A percentile compares a stretch with the other conserved stretches of the same genome.
Conservation (phyloP, 2,797 vertebrate species). For the Aplochiton taeniatus region DNA sequence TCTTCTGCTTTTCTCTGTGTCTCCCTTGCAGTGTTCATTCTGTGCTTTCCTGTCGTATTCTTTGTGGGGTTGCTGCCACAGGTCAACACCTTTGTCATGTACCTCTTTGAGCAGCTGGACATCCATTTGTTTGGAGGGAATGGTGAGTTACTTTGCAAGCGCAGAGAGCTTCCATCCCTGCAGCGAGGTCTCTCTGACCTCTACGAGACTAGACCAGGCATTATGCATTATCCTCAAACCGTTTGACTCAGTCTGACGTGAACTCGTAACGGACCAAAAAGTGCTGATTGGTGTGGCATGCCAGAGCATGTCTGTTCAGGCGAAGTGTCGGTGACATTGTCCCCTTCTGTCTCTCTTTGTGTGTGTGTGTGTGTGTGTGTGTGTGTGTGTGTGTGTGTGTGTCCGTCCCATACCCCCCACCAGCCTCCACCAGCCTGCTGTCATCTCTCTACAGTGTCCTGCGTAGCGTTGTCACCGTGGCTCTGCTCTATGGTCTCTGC, state of each 20-base stretch:
- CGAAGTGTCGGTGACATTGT: neutral
- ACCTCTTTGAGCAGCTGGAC: conserved; percentile 97
- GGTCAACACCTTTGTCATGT: conserved; percentile 99
- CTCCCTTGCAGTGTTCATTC: conserved; percentile 87
- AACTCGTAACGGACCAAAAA: neutral
- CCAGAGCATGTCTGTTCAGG: neutral
- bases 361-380: conserved; percentile 11
- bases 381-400: conserved; percentile 15
- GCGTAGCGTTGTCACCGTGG: conserved; percentile 92
- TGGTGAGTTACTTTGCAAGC: conserved; percentile 75
- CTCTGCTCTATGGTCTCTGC: conserved; percentile 94
- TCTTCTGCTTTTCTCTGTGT: neutral
- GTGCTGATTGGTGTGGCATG: neutral
- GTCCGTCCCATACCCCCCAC: conserved; percentile 14
- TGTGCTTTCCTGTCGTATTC: conserved; percentile 97
- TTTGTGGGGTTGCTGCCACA: conserved; percentile 97
- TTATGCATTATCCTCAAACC: neutral
- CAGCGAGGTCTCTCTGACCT: conserved; percentile 35
- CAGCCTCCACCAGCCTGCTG: conserved; percentile 95
- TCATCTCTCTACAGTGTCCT: conserved; percentile 94
- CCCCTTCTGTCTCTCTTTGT: neutral
- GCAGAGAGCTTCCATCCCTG: conserved; percentile 3
- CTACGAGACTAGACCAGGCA: neutral
- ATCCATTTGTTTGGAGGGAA: conserved; percentile 98
- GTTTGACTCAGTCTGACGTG: neutral